phyloP scores from a whole-genome alignment of 2,113 vertebrate species.

The Phainopepla nitens region DNA sequence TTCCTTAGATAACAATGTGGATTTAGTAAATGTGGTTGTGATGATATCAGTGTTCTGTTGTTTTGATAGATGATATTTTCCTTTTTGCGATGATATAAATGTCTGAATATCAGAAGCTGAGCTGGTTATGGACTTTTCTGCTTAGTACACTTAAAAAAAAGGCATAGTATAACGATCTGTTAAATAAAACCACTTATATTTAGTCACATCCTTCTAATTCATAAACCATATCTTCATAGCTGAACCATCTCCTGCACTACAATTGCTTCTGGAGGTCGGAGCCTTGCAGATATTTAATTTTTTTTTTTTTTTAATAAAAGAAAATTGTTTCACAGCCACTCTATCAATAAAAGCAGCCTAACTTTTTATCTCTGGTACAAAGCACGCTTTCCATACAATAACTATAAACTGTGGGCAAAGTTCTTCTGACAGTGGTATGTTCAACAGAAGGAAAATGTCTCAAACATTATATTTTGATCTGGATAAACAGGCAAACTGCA shows the following conservation, averaged over 20 bases:
- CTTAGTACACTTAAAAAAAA: neutral
- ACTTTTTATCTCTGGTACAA: constrained; percentile 45
- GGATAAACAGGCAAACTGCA: neutral
- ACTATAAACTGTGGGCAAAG: constrained; percentile 52
- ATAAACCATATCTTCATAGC: neutral
- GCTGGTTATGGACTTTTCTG: neutral
- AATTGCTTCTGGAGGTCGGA: neutral
- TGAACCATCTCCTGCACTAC: neutral
- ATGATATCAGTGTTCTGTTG: neutral
- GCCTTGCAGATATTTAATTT: neutral
- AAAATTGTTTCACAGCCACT: neutral
- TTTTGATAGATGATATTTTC: neutral
- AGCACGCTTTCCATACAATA: constrained; percentile 11
- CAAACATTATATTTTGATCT: constrained; percentile 31
- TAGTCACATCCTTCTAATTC: constrained; percentile 9
- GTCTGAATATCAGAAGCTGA: neutral
- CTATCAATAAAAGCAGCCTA: neutral
- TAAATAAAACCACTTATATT: neutral
- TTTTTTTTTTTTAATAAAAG: neutral
- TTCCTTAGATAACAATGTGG: neutral
- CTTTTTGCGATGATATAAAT: neutral
- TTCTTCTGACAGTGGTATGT: constrained; percentile 55
- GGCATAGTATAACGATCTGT: neutral
- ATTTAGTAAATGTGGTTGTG: neutral
- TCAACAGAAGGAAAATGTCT: constrained; percentile 58